These are phyloP conservation scores for Polietes domitor DNA, from an alignment of 2,888 invertebrate species.

Conservation along the genomic window DNA sequence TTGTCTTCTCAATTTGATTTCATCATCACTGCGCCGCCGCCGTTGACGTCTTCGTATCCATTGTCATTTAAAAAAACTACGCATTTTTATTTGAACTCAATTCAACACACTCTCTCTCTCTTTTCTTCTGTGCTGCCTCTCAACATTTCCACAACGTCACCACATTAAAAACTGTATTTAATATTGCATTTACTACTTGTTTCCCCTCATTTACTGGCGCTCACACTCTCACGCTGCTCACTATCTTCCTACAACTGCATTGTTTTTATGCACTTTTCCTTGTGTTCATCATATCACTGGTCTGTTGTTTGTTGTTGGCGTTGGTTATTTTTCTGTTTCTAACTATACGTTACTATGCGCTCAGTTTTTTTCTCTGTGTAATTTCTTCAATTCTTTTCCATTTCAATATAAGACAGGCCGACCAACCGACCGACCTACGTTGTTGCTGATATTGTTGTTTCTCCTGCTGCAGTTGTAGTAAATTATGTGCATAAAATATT, in stretches of 20 bases:
- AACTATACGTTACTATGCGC: slow-evolving; percentile 16
- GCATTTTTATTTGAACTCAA: slow-evolving; percentile 30
- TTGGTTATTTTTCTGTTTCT: neutral
- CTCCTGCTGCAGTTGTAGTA: slow-evolving; percentile 20
- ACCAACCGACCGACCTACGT: neutral
- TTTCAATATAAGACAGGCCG: neutral
- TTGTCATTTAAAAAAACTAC: slow-evolving; percentile 23
- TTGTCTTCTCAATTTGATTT: slow-evolving; percentile 27
- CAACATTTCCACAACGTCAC: neutral
- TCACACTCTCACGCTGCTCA: neutral
- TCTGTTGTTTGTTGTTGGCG: slow-evolving; percentile 14
- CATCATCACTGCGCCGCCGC: neutral
- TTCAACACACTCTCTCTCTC: neutral
- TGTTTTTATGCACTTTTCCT: slow-evolving; percentile 30
- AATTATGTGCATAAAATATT: slow-evolving; percentile 57
- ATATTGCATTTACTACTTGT: neutral
- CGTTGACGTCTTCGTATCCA: neutral
- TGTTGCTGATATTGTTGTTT: neutral
- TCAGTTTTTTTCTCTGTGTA: slow-evolving; percentile 18
- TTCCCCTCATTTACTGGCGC: neutral
- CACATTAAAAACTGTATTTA: neutral
- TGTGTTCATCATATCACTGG: neutral
- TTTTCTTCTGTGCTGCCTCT: neutral
- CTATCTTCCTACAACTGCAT: neutral
- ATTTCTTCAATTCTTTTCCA: slow-evolving; percentile 29